phyloP scores from a whole-genome alignment of 2,888 invertebrate genomes.

The Escarpia spicata region DNA sequence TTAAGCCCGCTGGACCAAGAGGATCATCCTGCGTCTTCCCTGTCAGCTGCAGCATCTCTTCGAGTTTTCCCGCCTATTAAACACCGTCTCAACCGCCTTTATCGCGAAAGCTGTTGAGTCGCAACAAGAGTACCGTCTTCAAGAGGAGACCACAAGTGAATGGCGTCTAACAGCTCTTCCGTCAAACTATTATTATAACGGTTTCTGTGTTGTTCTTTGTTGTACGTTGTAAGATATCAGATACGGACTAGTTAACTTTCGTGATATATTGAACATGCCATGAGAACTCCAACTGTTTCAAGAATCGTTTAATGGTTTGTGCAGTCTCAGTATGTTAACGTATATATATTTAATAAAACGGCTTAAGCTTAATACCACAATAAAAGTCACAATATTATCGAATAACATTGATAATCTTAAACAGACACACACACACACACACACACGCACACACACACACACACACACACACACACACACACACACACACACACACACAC shows the following conservation, averaged over 20 bases:
- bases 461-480: too few species aligned
- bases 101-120: neutral
- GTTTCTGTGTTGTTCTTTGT: neutral
- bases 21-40: neutral
- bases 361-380: neutral
- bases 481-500: too few species aligned
- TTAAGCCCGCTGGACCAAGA: neutral
- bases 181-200: neutral
- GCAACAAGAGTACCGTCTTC: neutral
- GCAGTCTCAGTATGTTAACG: neutral
- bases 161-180: too few species aligned
- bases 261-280: neutral
- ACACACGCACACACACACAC: too few species aligned
- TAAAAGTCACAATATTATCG: neutral
- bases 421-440: too few species aligned
- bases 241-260: neutral
- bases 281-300: neutral
- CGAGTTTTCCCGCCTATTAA: neutral
- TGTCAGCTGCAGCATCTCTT: neutral
- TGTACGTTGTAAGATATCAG: neutral
- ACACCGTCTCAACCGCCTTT: neutral
- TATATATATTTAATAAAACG: neutral
- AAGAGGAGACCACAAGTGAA: too few species aligned
- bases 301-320: neutral
- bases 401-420: neutral